Conservation (phyloP, 2,113 vertebrate species). For the Hyaena hyaena region DNA sequence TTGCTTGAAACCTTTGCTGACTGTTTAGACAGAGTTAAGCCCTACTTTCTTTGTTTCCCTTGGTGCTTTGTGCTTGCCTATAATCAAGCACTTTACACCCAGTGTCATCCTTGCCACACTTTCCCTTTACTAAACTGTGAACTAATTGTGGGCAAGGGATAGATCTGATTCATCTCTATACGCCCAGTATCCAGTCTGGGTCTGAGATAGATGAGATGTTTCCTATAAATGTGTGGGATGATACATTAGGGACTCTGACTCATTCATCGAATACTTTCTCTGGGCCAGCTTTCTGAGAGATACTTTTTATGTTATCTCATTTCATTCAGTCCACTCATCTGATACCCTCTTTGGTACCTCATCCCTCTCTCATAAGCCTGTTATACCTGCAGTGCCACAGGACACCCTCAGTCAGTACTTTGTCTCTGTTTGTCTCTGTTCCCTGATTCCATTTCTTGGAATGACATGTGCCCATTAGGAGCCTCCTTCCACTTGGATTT, state of each 20-base stretch:
- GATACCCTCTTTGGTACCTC: neutral
- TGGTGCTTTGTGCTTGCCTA: neutral
- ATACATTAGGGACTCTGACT: neutral
- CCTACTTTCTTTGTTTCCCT: neutral
- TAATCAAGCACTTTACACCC: neutral
- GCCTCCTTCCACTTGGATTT: conserved; percentile 23
- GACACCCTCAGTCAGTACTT: neutral
- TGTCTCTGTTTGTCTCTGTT: neutral
- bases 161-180: neutral
- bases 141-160: neutral
- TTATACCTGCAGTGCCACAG: neutral
- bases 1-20: neutral
- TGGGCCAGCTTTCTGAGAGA: neutral
- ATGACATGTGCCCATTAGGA: neutral
- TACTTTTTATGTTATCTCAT: neutral
- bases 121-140: neutral
- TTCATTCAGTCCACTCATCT: neutral
- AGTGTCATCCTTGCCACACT: neutral
- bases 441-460: neutral
- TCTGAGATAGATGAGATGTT: neutral
- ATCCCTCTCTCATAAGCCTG: neutral
- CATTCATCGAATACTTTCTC: neutral
- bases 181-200: neutral
- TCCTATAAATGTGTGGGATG: neutral
- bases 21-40: neutral